Evolutionary conservation across 2,797 vertebrate species (phyloP).

Genomic region (Margarornis squamiger): DNA sequence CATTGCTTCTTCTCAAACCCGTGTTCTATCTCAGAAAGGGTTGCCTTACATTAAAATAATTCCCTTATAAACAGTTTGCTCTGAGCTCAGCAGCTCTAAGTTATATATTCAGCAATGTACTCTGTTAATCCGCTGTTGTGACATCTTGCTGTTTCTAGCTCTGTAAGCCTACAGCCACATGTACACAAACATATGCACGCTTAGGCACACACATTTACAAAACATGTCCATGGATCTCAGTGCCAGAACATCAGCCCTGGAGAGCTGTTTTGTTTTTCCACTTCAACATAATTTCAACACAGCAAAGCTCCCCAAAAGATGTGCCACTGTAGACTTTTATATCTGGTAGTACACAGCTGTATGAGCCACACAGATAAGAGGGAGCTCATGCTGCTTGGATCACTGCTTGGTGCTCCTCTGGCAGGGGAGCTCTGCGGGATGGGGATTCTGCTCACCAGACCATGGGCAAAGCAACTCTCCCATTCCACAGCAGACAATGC

Average conservation of each 20-base stretch:
- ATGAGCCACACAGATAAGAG: accelerated
- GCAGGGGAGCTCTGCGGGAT: neutral
- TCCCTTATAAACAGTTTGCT: neutral
- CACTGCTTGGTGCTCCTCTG: neutral
- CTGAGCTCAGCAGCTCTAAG: neutral
- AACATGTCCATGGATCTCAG: neutral
- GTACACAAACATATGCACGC: neutral
- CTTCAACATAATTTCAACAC: neutral
- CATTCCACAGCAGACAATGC: neutral
- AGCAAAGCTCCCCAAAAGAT: neutral
- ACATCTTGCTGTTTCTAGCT: neutral
- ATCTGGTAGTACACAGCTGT: too few species aligned
- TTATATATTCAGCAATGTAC: neutral
- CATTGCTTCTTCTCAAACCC: neutral
- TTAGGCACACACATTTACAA: neutral
- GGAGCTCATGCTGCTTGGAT: neutral
- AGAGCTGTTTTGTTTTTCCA: neutral
- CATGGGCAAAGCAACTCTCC: neutral
- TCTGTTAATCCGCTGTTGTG: neutral
- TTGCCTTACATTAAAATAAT: neutral
- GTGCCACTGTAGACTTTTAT: neutral
- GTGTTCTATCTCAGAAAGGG: neutral
- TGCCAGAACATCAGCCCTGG: neutral
- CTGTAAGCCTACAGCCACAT: neutral
- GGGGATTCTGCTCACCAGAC: neutral